phyloP scores from a whole-genome alignment of 2,797 vertebrate genomes.

The Aeoliscus strigatus region DNA sequence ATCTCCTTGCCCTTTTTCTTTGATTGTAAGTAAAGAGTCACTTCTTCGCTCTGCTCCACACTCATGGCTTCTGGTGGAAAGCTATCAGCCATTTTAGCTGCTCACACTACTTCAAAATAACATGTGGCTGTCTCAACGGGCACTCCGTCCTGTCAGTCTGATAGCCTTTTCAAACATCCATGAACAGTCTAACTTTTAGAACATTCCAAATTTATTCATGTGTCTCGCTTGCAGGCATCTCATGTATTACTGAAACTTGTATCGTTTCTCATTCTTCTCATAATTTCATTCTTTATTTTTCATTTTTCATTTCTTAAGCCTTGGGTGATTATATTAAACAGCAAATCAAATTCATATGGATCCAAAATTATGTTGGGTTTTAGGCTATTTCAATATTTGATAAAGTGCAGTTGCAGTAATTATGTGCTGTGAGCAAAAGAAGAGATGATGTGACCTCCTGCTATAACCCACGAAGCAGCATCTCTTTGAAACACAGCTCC shows the following conservation, averaged over 20 bases:
- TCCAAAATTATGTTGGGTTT: conserved; percentile 21
- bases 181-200: conserved; percentile 24
- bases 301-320: conserved; percentile 24
- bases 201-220: conserved; percentile 44
- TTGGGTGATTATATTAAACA: conserved; percentile 24
- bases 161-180: conserved; percentile 29
- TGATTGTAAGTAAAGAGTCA: conserved; percentile 40
- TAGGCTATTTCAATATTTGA: too few species aligned
- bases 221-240: conserved; percentile 20
- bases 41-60: conserved; percentile 30
- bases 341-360: conserved; percentile 34
- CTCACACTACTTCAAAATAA: conserved; percentile 48
- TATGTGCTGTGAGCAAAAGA: too few species aligned
- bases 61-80: conserved; percentile 39
- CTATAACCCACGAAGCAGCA: too few species aligned
- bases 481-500: neutral
- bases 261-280: too few species aligned
- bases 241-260: too few species aligned
- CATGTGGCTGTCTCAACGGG: conserved; percentile 17
- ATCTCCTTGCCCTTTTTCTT: conserved; percentile 11
- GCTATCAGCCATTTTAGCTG: conserved; percentile 36
- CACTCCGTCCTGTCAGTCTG: conserved; percentile 18
- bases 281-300: conserved; percentile 21
- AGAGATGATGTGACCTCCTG: too few species aligned
- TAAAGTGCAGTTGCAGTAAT: conserved; percentile 23